These are phyloP conservation scores for Chydorus sphaericus DNA, from an alignment of 2,888 invertebrate species.

Conservation along the genomic window DNA sequence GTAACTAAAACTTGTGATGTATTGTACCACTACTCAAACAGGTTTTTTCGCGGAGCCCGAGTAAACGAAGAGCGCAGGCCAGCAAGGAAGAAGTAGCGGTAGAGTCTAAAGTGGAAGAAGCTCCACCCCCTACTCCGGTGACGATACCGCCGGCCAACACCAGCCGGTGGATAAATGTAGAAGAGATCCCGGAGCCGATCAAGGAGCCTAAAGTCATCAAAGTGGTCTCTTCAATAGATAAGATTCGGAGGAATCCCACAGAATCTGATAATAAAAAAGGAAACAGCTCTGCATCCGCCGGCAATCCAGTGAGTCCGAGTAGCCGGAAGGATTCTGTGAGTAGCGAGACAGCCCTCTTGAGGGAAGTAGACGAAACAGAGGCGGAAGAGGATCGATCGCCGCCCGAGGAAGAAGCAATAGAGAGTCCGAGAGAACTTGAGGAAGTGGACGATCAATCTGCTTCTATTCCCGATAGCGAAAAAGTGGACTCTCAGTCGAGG, in stretches of 20 bases:
- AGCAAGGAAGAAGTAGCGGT: not conserved
- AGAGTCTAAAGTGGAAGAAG: not conserved
- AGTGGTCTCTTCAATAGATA: not conserved
- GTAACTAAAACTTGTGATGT: no score
- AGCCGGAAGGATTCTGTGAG: constrained; percentile 8
- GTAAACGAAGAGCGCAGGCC: constrained; percentile 21
- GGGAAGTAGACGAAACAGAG: constrained; percentile 7
- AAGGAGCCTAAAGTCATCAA: constrained; percentile 4
- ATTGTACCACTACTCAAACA: no score
- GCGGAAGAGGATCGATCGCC: constrained; percentile 5
- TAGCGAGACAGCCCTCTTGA: constrained; percentile 25
- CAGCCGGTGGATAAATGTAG: constrained; percentile 61
- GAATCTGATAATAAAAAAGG: no score
- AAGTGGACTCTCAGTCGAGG: not conserved
- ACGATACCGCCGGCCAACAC: no score
- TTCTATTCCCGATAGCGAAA: not conserved
- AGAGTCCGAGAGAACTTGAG: no score
- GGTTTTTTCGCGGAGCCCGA: constrained; percentile 4
- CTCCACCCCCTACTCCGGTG: constrained; percentile 20
- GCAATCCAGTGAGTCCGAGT: no score
- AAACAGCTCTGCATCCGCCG: no score
- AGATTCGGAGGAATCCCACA: not conserved
- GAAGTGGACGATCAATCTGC: not conserved
- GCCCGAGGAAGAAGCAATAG: not conserved
- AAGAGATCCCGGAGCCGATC: constrained; percentile 55